Base-by-base conservation (phyloP, 2,888 invertebrate genomes). In the Erebia ligea region DNA sequence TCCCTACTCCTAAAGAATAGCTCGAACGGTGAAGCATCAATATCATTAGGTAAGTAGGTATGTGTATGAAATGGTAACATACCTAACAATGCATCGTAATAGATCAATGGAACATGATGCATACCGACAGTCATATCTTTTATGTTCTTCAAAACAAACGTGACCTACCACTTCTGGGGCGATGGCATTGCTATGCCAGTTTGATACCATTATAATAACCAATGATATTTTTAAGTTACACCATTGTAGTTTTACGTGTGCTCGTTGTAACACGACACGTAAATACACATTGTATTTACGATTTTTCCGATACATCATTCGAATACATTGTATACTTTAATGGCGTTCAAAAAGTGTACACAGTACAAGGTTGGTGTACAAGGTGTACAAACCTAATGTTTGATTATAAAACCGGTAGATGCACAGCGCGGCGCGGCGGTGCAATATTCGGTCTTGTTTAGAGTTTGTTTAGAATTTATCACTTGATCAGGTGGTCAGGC, bases 151-250 rank as follows among this genome's bases (percentile, higher is more conserved):
- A 56, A 57, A 57, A 57, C 42, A 66, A 66, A 66, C 66, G 56
- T 66, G 66, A 56, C 66, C 21, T 4, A 57, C 42, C 56, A 57
- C 66, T 66, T 57, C 54, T 62, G 45, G 21, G 8, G 21, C 62
- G 8, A 61, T 42, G 21, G 19, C 45, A 45, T 21, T 58, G 69
- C 25, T 40, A 9, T 17, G 54, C 17, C 54, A 17, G 19, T 19
- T 65, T 61, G 68, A 68, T 71, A 58, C 56, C 40, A 56, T 57
- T 69, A 19, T 45, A 67, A 69, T 15, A 34, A 34, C 34, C 34
- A 34, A 34, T 34, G 34, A 34, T 34, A 34, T 34, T 34, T 34
- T 6, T 34, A 6, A 6, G 34, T 34, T 34, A 34, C 13, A 64
- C 19, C 45, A 25, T 54, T 67, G 50, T 67, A 48, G 15, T 42